phyloP scores from a whole-genome alignment of 2,888 invertebrate genomes.

The Philereme transversata region DNA sequence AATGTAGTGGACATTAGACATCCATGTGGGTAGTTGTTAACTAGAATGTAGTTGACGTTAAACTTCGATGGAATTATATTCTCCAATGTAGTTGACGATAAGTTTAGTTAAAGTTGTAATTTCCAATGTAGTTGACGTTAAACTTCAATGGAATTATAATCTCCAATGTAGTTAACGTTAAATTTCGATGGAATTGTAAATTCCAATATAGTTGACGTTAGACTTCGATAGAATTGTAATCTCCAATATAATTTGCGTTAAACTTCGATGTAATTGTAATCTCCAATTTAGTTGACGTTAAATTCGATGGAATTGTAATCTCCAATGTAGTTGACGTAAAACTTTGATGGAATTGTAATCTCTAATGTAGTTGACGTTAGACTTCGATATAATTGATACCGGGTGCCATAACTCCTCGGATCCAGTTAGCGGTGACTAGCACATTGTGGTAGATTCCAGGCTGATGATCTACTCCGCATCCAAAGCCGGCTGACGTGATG shows the following conservation, averaged over 20 bases:
- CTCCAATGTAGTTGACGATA: too few relatives aligned
- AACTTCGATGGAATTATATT: background rate
- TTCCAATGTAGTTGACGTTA: too few relatives aligned
- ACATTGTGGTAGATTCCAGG: conserved; percentile 94
- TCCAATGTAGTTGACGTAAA: background rate
- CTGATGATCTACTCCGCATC: conserved; percentile 93
- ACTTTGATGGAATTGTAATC: background rate
- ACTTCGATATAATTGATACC: conserved; percentile 56
- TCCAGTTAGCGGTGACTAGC: conserved; percentile 88
- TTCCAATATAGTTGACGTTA: too few relatives aligned
- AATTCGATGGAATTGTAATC: too few relatives aligned
- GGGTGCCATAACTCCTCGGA: conserved; percentile 62
- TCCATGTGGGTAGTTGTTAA: too few relatives aligned
- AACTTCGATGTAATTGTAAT: too few relatives aligned
- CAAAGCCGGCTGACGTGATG: conserved; percentile 93
- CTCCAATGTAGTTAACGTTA: background rate
- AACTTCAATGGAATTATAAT: too few relatives aligned
- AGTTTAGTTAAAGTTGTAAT: too few relatives aligned
- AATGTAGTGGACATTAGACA: too few relatives aligned
- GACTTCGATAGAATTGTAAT: background rate
- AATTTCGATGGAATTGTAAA: background rate
- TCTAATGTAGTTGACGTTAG: background rate
- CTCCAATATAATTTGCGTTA: background rate
- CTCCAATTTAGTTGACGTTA: too few relatives aligned
- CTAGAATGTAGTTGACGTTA: too few relatives aligned